These are phyloP conservation scores for Falco berigora DNA, from an alignment of 2,797 vertebrate species.

Conservation along the genomic window DNA sequence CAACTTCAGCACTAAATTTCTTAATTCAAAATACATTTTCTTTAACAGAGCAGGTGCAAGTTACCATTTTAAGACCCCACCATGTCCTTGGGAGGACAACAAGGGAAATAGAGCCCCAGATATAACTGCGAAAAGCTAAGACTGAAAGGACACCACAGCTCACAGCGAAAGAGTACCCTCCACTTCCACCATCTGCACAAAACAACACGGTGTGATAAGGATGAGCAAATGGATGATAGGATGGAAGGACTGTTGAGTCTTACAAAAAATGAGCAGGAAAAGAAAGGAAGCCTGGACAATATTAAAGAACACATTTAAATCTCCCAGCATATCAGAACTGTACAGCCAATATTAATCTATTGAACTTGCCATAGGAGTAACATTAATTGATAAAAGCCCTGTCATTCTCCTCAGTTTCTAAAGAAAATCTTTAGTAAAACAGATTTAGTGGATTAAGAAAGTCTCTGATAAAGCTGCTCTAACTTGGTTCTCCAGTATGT, in stretches of 20 bases:
- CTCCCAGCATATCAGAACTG: not conserved
- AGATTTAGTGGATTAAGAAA: not conserved
- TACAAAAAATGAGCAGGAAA: not conserved
- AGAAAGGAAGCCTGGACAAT: not conserved
- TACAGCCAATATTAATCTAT: not conserved
- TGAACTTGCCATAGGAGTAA: not conserved
- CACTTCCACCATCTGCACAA: not conserved
- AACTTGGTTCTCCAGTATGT: not conserved
- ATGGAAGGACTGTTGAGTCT: not conserved
- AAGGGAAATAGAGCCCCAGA: not conserved
- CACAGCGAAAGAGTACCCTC: not conserved
- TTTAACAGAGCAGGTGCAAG: not conserved
- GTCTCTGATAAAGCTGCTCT: conserved; percentile 1
- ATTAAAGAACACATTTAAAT: not conserved
- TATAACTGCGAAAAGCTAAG: not conserved
- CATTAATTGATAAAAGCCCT: not conserved
- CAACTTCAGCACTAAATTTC: too few relatives aligned
- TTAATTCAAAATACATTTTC: too few relatives aligned
- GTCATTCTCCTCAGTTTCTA: not conserved
- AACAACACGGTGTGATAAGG: not conserved
- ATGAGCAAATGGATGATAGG: not conserved
- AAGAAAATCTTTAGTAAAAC: conserved; percentile 2
- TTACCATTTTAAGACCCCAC: not conserved
- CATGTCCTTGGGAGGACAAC: not conserved
- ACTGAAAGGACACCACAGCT: not conserved